phyloP scores from a whole-genome alignment of 2,888 invertebrate species.

The Dryobotodes eremita region DNA sequence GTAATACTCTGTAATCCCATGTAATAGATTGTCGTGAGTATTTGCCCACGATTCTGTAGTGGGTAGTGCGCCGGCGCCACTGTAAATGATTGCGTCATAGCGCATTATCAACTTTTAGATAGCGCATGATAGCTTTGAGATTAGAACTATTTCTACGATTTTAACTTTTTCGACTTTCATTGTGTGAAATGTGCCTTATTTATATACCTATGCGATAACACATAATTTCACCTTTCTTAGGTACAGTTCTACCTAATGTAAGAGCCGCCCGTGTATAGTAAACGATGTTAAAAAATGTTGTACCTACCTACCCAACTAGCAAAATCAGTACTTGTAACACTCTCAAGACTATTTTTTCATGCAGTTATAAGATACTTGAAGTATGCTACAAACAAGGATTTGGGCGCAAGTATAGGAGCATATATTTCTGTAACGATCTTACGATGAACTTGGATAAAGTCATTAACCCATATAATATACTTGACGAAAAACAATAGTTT shows the following conservation, averaged over 20 bases:
- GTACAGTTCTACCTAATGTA: neutral
- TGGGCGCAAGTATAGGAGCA: no score
- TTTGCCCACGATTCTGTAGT: conserved; percentile 56
- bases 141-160: conserved; percentile 40
- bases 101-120: conserved; percentile 31
- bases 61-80: conserved; percentile 20
- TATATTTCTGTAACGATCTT: no score
- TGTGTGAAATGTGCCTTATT: no score
- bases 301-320: no score
- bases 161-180: no score
- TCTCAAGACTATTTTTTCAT: no score
- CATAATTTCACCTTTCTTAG: neutral
- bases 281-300: neutral
- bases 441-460: no score
- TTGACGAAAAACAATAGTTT: no score
- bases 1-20: conserved; percentile 36
- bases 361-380: no score
- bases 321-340: no score
- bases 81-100: conserved; percentile 38
- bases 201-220: neutral
- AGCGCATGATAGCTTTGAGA: conserved; percentile 32
- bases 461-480: no score
- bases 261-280: neutral
- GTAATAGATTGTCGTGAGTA: conserved; percentile 57
- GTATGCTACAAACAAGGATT: no score